These are phyloP conservation scores for Tetrapedia diversipes DNA, from an alignment of 2,888 invertebrate genomes.

Conservation along the genomic window DNA sequence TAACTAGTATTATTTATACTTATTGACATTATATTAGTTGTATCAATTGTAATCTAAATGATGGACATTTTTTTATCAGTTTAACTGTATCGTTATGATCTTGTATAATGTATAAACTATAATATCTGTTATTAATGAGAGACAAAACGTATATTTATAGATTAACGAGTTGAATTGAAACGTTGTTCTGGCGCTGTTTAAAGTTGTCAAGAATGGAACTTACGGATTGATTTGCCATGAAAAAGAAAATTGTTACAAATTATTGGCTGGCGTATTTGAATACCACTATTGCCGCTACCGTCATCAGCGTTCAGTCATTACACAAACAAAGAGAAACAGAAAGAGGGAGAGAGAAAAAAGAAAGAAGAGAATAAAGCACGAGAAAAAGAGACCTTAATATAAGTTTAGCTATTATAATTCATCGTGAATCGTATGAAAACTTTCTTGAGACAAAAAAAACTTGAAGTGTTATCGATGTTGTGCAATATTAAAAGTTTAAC, in stretches of 20 bases:
- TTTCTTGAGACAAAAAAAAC: conserved; percentile 48
- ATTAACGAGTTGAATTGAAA: background rate
- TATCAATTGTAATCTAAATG: conserved; percentile 3
- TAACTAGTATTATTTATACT: conserved; percentile 14
- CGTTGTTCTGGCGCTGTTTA: conserved; percentile 24
- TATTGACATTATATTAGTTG: conserved; percentile 22
- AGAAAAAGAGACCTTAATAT: conserved; percentile 28
- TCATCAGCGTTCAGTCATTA: conserved; percentile 63
- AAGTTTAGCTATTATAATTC: conserved; percentile 52
- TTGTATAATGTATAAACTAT: conserved; percentile 6
- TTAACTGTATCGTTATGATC: conserved; percentile 1
- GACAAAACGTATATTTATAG: background rate
- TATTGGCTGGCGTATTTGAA: conserved; percentile 18
- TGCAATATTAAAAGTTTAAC: conserved; percentile 73
- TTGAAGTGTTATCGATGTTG: conserved; percentile 75
- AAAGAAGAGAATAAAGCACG: conserved; percentile 9
- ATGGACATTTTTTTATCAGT: conserved; percentile 16
- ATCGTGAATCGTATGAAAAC: conserved; percentile 61
- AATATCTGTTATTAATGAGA: conserved; percentile 12
- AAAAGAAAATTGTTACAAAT: conserved; percentile 17
- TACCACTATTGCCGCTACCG: conserved; percentile 50
- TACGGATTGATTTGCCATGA: conserved; percentile 9
- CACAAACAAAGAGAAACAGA: conserved; percentile 6
- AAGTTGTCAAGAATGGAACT: conserved; percentile 26
- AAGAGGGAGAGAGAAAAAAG: conserved; percentile 1